These are phyloP conservation scores for Notechis scutatus DNA, from an alignment of 2,113 vertebrate genomes.

Conservation along the genomic window DNA sequence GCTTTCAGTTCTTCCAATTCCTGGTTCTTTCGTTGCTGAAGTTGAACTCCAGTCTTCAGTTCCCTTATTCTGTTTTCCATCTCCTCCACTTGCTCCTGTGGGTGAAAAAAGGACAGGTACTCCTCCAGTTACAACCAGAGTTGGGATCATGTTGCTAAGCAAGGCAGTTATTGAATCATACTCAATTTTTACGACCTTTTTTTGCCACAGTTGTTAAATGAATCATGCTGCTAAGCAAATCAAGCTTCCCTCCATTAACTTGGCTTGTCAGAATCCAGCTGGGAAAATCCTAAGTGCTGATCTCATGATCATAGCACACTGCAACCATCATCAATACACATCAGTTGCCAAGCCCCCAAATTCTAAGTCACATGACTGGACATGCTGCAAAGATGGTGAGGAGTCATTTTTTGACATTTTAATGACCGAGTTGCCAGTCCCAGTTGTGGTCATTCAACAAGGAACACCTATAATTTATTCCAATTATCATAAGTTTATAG, in stretches of 20 bases:
- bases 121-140: background rate
- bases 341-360: background rate
- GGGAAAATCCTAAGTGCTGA: background rate
- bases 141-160: background rate
- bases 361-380: background rate
- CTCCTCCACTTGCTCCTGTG: slow-evolving; percentile 78
- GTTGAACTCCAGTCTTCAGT: slow-evolving; percentile 79
- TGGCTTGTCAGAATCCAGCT: background rate
- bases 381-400: background rate
- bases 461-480: background rate
- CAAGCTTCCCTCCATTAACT: background rate
- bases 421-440: background rate
- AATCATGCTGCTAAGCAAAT: background rate
- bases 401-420: background rate
- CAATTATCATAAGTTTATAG: background rate
- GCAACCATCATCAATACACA: background rate
- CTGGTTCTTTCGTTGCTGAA: slow-evolving; percentile 85
- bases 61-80: slow-evolving; percentile 84
- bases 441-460: background rate
- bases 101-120: background rate
- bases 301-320: background rate
- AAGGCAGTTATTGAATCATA: background rate
- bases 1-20: slow-evolving; percentile 81
- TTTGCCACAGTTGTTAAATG: background rate
- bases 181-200: background rate